Conservation (phyloP, 1,140 invertebrate genomes). For the Metopolophium dirhodum region DNA sequence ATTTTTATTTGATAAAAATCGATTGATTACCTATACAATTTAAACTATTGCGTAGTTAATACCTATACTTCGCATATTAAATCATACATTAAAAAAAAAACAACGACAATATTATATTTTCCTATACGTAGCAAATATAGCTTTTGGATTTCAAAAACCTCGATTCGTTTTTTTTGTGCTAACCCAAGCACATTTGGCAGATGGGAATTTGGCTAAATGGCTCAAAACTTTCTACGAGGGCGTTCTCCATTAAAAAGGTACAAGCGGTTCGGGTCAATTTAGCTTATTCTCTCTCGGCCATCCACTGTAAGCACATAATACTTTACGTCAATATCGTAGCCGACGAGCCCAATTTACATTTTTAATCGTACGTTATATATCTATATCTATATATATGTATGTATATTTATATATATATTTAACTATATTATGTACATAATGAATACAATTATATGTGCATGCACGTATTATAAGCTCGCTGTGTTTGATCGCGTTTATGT, state of each 20-base stretch:
- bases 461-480: not conserved
- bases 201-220: not conserved
- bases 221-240: not conserved
- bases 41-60: not conserved
- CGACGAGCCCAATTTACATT: not conserved
- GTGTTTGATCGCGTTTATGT: not conserved
- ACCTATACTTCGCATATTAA: not conserved
- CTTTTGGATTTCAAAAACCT: not conserved
- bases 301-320: not conserved
- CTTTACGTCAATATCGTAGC: slow-evolving; percentile 16
- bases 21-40: not conserved
- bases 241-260: slow-evolving; percentile 34
- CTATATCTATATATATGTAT: no score
- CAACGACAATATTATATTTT: slow-evolving; percentile 1
- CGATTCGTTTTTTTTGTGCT: not conserved
- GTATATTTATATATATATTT: no score
- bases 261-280: not conserved
- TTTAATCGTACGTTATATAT: not conserved
- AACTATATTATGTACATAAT: not conserved
- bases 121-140: not conserved
- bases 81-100: not conserved
- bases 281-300: not conserved
- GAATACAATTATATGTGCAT: not conserved
- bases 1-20: not conserved
- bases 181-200: not conserved